Evolutionary conservation across 2,113 vertebrate species (phyloP).

Genomic region (Eleginops maclovinus): DNA sequence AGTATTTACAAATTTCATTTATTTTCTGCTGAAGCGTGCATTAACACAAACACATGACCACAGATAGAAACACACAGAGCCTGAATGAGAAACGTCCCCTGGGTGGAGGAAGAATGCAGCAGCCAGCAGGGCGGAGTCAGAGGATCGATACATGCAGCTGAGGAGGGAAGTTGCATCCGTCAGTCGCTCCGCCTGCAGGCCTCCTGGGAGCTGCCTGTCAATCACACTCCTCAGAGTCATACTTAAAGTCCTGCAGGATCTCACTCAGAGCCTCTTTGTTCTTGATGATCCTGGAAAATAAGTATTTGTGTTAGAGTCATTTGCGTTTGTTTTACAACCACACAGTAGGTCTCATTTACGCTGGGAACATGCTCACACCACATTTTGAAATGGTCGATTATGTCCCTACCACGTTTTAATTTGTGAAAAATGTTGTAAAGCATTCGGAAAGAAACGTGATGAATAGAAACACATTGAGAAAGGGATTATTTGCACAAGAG

Average conservation of each 20-base stretch:
- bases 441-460: too few relatives aligned
- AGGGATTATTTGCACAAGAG: too few relatives aligned
- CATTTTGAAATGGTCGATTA: too few relatives aligned
- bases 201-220: slow-evolving; percentile 79
- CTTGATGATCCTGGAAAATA: slow-evolving; percentile 91
- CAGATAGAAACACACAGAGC: slow-evolving; percentile 29
- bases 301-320: background rate
- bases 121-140: slow-evolving; percentile 62
- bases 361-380: too few relatives aligned
- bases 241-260: slow-evolving; percentile 97
- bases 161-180: slow-evolving; percentile 59
- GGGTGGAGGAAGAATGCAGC: slow-evolving; percentile 67
- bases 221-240: slow-evolving; percentile 93
- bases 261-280: slow-evolving; percentile 94
- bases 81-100: slow-evolving; percentile 37
- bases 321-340: background rate
- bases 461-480: too few relatives aligned
- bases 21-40: slow-evolving; percentile 26
- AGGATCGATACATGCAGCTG: slow-evolving; percentile 56
- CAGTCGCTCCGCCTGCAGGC: slow-evolving; percentile 29
- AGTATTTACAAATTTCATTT: slow-evolving; percentile 34
- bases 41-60: slow-evolving; percentile 28
- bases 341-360: too few relatives aligned
- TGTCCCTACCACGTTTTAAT: too few relatives aligned
- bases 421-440: too few relatives aligned